Conservation (phyloP, 2,888 invertebrate species). For the Serrognathus titanus region DNA sequence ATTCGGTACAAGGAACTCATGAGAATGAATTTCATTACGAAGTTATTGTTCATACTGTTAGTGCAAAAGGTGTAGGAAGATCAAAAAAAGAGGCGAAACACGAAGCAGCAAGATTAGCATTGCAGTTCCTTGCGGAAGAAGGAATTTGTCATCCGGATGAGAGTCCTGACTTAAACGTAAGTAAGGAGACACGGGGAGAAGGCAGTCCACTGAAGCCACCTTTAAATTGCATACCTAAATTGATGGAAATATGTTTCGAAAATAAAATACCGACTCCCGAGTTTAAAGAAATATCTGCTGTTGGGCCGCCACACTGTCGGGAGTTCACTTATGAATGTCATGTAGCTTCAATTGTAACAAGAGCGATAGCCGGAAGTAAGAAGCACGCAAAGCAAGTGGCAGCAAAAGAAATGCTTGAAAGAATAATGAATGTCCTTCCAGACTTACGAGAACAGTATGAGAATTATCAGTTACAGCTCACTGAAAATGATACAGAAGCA, state of each 20-base stretch:
- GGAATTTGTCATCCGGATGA: conserved; percentile 40
- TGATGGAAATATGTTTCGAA: conserved; percentile 49
- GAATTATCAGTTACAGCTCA: conserved; percentile 8
- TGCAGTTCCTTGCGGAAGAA: conserved; percentile 45
- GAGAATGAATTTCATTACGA: conserved; percentile 52
- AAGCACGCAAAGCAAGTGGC: conserved; percentile 64
- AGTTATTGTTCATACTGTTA: conserved; percentile 43
- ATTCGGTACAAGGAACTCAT: conserved; percentile 38
- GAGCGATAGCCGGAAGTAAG: conserved; percentile 59
- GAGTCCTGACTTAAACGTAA: conserved; percentile 32
- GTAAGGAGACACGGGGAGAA: conserved; percentile 25
- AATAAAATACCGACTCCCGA: conserved; percentile 52
- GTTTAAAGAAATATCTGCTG: conserved; percentile 58
- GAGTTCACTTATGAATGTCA: conserved; percentile 59
- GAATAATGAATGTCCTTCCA: conserved; percentile 12
- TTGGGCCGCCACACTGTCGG: conserved; percentile 65
- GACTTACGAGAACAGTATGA: conserved; percentile 9
- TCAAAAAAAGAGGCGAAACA: conserved; percentile 63
- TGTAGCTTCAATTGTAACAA: conserved; percentile 54
- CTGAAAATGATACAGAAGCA: conserved; percentile 24
- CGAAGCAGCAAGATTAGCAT: conserved; percentile 54
- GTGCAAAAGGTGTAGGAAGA: conserved; percentile 36
- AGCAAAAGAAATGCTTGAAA: conserved; percentile 50
- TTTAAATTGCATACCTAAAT: conserved; percentile 30
- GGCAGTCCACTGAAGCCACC: conserved; percentile 23